Base-by-base conservation (phyloP, 1,140 invertebrate genomes). In the Zaprionus nigranus region DNA sequence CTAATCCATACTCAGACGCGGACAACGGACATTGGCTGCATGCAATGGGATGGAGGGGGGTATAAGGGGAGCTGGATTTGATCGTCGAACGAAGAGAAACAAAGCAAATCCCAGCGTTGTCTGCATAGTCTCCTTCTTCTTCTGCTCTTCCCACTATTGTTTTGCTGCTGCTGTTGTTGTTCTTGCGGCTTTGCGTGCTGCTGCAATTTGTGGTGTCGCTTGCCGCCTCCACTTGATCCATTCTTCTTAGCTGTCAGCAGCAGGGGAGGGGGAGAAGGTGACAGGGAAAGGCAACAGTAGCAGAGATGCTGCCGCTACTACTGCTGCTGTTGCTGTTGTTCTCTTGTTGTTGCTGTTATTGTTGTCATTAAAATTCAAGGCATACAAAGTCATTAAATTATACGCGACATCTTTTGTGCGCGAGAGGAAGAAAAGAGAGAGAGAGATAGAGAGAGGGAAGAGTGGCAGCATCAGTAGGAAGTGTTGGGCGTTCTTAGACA, bases 361-460 rank as follows among this genome's bases (percentile, higher is more conserved):
- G 78, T 84, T 85, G 86, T 84, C 85, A 90, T 90, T 90, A 90
- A 90, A 90, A 90, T 90, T 90, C 86, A 91, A 90, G 79, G 87
- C 86, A 90, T 90, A 90, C 82, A 90, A 90, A 90, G 86, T 90
- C 86, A 90, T 90, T 90, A 90, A 90, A 90, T 90, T 90, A 90
- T 90, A 90, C 82, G 85, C 85, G 85, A 90, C 85, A 90, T 88
- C 84, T 88, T 88, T 88, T 88, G 84, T 72, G 68, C 34, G 61
- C 68, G 11, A 68, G 46, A 56, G 30, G 34, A 11, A 43, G 49
- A 53, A 7, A 53, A 54, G 5, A 40, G 15, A 11, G 65, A 17
- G 22, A 20, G 38, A 34, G 24, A 17, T 58, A 26, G 13, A 58
- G 61, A 6, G 6, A n/a, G 36, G n/a, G 2, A 6, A 34, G 28